phyloP scores from a whole-genome alignment of 2,888 invertebrate species.

The Melipona bicolor region DNA sequence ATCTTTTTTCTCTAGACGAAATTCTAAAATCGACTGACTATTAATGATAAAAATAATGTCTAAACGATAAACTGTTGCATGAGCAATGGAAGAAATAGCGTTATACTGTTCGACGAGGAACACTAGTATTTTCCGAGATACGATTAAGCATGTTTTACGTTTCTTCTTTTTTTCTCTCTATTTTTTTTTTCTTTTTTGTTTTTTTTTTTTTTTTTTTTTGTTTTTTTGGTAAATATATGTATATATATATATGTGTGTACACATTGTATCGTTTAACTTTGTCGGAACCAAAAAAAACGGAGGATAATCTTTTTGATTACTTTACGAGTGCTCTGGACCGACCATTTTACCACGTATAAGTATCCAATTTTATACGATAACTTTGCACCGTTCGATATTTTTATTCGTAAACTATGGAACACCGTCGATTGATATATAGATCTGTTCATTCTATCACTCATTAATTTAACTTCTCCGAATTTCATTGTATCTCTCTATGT shows the following conservation, averaged over 20 bases:
- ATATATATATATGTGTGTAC: background rate
- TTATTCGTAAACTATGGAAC: constrained; percentile 59
- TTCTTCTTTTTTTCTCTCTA: constrained; percentile 25
- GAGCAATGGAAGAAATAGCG: constrained; percentile 44
- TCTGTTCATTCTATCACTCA: constrained; percentile 77
- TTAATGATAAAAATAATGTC: constrained; percentile 57
- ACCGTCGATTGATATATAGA: constrained; percentile 69
- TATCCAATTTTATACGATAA: constrained; percentile 69
- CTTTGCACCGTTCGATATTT: constrained; percentile 59
- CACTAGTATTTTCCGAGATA: constrained; percentile 56
- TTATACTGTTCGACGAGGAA: constrained; percentile 32
- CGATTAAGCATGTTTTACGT: constrained; percentile 24
- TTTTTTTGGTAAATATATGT: constrained; percentile 1
- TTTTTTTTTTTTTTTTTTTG: constrained; percentile 8
- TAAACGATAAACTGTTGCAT: constrained; percentile 52
- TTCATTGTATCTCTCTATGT: constrained; percentile 62
- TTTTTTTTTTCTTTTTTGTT: constrained; percentile 21
- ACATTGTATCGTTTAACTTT: constrained; percentile 39
- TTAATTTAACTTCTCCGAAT: constrained; percentile 73
- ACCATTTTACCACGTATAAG: constrained; percentile 68
- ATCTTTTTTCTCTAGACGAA: constrained; percentile 63
- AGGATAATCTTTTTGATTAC: constrained; percentile 72
- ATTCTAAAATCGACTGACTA: constrained; percentile 70
- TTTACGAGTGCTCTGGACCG: constrained; percentile 77
- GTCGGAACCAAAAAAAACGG: constrained; percentile 1